phyloP scores from a whole-genome alignment of 2,797 vertebrate species.

The Molossus alvarezi region DNA sequence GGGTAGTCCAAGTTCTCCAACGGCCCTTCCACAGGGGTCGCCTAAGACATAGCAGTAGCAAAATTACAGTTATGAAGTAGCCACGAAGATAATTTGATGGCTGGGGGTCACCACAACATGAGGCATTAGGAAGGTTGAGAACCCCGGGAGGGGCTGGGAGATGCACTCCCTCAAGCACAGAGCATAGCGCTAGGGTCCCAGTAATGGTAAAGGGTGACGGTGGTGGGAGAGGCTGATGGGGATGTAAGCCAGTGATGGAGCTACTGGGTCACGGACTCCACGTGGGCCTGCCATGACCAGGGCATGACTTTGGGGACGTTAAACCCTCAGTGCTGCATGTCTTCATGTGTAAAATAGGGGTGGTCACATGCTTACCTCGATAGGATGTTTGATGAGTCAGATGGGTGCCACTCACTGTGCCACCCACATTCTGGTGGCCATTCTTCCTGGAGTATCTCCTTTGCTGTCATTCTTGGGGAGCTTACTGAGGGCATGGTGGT shows the following conservation, averaged over 20 bases:
- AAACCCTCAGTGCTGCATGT: not conserved
- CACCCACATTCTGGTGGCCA: not conserved
- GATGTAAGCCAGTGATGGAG: not conserved
- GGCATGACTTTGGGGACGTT: not conserved
- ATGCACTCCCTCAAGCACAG: not conserved
- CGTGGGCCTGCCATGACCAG: not conserved
- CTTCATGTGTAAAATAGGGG: not conserved
- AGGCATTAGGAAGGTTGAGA: too few relatives aligned
- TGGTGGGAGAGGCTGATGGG: not conserved
- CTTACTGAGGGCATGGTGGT: not conserved
- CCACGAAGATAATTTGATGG: too few relatives aligned
- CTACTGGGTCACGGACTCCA: accelerated
- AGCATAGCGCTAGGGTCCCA: not conserved
- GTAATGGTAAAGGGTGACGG: not conserved
- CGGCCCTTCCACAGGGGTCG: too few relatives aligned
- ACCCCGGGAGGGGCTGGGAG: not conserved
- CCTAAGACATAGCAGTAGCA: too few relatives aligned
- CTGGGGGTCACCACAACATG: too few relatives aligned
- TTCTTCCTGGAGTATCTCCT: not conserved
- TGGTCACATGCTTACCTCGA: not conserved
- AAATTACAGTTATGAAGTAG: too few relatives aligned
- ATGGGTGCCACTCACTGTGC: not conserved
- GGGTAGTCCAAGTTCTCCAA: not conserved
- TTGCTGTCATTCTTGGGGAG: not conserved
- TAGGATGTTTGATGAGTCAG: too few relatives aligned